Percentiles rank a stretch among this genome's conserved stretches.
Evolutionary conservation across 2,113 vertebrate species (phyloP).

Genomic region (Chelonoidis abingdonii): DNA sequence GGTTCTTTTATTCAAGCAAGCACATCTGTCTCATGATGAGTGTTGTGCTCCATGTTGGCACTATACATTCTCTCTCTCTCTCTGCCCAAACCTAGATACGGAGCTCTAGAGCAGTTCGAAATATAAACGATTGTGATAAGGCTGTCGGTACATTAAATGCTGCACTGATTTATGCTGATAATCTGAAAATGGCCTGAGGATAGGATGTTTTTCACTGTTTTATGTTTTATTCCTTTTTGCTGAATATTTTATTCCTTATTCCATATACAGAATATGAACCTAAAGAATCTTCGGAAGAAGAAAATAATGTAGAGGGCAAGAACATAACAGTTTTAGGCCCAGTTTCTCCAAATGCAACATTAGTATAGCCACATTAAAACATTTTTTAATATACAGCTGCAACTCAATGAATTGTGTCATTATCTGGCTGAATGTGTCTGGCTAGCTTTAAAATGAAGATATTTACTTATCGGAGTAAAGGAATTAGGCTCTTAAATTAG

Average conservation of each 20-base stretch:
- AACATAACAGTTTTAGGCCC: background rate
- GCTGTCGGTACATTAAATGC: background rate
- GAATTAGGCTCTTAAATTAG: background rate
- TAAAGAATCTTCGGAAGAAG: background rate
- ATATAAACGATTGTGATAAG: background rate
- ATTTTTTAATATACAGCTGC: background rate
- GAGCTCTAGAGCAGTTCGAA: background rate
- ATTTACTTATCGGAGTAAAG: background rate
- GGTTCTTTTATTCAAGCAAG: background rate
- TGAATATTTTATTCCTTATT: background rate
- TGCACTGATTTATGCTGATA: constrained; percentile 42
- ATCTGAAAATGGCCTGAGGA: constrained; percentile 79
- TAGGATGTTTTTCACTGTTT: constrained; percentile 46
- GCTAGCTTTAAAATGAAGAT: background rate
- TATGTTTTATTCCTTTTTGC: constrained; percentile 33
- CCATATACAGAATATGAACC: background rate
- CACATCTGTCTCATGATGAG: background rate
- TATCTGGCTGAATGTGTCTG: background rate
- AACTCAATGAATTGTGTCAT: background rate
- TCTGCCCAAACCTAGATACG: background rate
- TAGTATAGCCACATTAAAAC: background rate
- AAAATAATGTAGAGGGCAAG: background rate
- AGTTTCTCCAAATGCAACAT: background rate
- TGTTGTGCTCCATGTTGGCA: background rate
- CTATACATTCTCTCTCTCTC: background rate